A percentile compares a stretch with the other conserved stretches of the same genome.
Conservation (phyloP, 2,888 invertebrate species). For the Phragmatobia fuliginosa region DNA sequence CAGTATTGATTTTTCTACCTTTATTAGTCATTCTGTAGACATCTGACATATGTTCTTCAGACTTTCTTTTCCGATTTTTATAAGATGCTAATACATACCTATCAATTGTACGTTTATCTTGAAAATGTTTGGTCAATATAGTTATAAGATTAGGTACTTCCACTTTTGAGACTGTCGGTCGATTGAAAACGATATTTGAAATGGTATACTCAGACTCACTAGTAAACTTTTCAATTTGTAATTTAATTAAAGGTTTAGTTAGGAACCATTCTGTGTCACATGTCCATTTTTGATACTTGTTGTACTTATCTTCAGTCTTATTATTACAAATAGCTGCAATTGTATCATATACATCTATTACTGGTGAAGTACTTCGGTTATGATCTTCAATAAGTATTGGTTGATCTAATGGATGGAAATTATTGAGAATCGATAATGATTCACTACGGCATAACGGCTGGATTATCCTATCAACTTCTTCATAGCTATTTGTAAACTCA, state of each 20-base stretch:
- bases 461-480: constrained; percentile 9
- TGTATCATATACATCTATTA: constrained; percentile 62
- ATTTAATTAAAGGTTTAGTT: constrained; percentile 27
- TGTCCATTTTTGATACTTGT: not conserved
- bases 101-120: constrained; percentile 22
- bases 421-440: constrained; percentile 44
- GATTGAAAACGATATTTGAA: not conserved
- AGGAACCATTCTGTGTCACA: constrained; percentile 38
- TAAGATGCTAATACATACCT: constrained; percentile 4
- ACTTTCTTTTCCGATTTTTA: constrained; percentile 23
- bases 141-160: constrained; percentile 29
- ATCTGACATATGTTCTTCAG: not conserved
- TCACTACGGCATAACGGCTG: constrained; percentile 36
- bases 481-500: constrained; percentile 10
- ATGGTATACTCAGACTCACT: not conserved
- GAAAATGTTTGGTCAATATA: constrained; percentile 43
- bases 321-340: constrained; percentile 47
- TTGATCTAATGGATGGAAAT: constrained; percentile 28
- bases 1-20: constrained; percentile 1
- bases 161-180: not conserved
- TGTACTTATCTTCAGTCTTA: constrained; percentile 7
- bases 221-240: constrained; percentile 10
- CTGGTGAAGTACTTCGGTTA: constrained; percentile 59
- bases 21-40: constrained; percentile 7
- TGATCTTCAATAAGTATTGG: constrained; percentile 3